Evolutionary conservation across 2,797 vertebrate species (phyloP).

Genomic region (Phrynocephalus forsythii): DNA sequence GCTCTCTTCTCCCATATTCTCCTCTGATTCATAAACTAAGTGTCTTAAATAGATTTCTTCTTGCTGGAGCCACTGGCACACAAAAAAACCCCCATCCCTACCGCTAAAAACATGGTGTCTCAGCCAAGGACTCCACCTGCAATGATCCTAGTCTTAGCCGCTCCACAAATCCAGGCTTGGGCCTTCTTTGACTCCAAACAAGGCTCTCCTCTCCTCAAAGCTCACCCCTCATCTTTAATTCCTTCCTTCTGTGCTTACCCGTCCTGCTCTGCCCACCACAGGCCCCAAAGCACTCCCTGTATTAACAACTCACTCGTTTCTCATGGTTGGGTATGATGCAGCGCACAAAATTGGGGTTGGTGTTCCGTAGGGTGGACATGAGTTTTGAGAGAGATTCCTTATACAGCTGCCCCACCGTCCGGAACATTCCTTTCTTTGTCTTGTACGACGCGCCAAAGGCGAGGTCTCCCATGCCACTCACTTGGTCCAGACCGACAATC

Average conservation of each 20-base stretch:
- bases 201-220: not conserved
- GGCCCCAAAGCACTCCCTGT: not conserved
- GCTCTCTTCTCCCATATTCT: not conserved
- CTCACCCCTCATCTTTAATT: not conserved
- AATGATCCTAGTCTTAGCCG: not conserved
- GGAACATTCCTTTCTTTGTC: slow-evolving; percentile 93
- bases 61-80: too few relatives aligned
- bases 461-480: slow-evolving; percentile 85
- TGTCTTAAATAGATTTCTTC: not conserved
- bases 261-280: not conserved
- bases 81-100: not conserved
- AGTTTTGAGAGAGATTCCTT: slow-evolving; percentile 93
- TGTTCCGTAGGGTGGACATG: slow-evolving; percentile 93
- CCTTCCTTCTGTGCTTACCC: too few relatives aligned
- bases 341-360: slow-evolving; percentile 93
- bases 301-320: slow-evolving; percentile 83
- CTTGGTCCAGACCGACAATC: slow-evolving; percentile 90
- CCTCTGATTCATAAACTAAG: too few relatives aligned
- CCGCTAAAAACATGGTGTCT: not conserved
- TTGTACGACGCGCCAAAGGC: slow-evolving; percentile 85
- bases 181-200: not conserved
- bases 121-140: not conserved
- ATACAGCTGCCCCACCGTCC: slow-evolving; percentile 92
- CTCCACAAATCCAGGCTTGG: not conserved
- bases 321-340: slow-evolving; percentile 95